Base-by-base conservation (phyloP, 1,140 invertebrate genomes). In the Zaprionus taronus region DNA sequence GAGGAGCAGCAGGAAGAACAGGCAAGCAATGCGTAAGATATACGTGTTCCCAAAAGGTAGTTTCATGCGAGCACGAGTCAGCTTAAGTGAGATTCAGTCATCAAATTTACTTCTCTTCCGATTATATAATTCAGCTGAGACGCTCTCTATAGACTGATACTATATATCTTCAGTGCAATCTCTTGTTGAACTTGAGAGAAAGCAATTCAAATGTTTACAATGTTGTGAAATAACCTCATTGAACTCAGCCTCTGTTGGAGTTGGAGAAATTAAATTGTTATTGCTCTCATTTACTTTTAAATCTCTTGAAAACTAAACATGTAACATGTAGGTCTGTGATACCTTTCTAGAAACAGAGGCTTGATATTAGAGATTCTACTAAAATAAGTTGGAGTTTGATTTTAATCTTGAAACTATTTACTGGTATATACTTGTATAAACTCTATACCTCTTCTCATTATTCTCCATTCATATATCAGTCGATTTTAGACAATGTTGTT, bases 11-110 rank as follows among this genome's bases (percentile, higher is more conserved):
- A n/a, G 41, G 41, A 17, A 47, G 24, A 75, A 83, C 76, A 76
- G 73, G 72, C 31, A 68, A 77, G 67, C 56, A 41, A 34, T n/a
- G 11, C 24, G 38, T n/a, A 44, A 0, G 24, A n/a, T 47, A 4
- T 70, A 69, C 51, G 65, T 63, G 58, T n/a, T 28, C 3, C 12
- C 12, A 17, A 20, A 12, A 51, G 36, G 12, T 12, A 15, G 20
- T 58, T 58, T 24, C 20, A 26, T 41, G 17, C 31, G 36, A 68
- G 28, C 72, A 69, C 62, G 62, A 47, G 44, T 47, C 63, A 9
- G 20, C 15, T 62, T 47, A 49, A 47, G n/a, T 60, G 15, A 38
- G 4, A 60, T 9, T 34, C 3, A 4, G 9, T 34, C 31, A 65
- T 28, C 9, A 36, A 22, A 53, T 53, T 53, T 20, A 9, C 9